Percentiles rank a stretch among this genome's conserved stretches.
These are phyloP conservation scores for Lagopus leucura DNA, from an alignment of 2,113 vertebrate species.

Conservation along the genomic window DNA sequence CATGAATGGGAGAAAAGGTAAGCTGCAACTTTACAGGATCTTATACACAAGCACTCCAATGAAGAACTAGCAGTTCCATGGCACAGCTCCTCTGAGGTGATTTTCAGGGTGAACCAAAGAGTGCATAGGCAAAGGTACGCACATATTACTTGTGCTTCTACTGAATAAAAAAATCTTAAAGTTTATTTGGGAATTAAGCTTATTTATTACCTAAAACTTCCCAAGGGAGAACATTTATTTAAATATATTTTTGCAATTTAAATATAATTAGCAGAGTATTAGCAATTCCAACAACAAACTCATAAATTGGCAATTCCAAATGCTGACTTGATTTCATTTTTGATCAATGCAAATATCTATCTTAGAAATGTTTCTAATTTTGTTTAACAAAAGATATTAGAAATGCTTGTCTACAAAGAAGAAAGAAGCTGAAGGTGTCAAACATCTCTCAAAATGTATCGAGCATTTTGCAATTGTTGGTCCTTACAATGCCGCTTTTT, in stretches of 20 bases:
- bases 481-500: background rate
- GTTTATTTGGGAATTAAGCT: conserved; percentile 16
- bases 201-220: conserved; percentile 54
- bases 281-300: conserved; percentile 47
- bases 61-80: background rate
- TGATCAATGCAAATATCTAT: background rate
- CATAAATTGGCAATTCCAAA: conserved; percentile 36
- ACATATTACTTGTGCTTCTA: background rate
- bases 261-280: conserved; percentile 63
- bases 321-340: conserved; percentile 26
- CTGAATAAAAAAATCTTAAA: background rate
- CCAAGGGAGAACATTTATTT: conserved; percentile 23
- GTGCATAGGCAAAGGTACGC: conserved; percentile 4
- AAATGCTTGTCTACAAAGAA: background rate
- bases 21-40: background rate
- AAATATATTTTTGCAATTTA: conserved; percentile 63
- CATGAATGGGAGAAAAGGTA: background rate
- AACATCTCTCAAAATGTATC: background rate
- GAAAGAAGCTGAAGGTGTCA: background rate
- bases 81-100: background rate
- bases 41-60: background rate
- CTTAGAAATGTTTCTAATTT: background rate
- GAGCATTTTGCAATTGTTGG: background rate
- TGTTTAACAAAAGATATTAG: background rate
- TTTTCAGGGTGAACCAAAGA: background rate